Percentiles rank a stretch among this genome's conserved stretches.
phyloP scores from a whole-genome alignment of 2,113 vertebrate species.

The Cichladusa arquata region DNA sequence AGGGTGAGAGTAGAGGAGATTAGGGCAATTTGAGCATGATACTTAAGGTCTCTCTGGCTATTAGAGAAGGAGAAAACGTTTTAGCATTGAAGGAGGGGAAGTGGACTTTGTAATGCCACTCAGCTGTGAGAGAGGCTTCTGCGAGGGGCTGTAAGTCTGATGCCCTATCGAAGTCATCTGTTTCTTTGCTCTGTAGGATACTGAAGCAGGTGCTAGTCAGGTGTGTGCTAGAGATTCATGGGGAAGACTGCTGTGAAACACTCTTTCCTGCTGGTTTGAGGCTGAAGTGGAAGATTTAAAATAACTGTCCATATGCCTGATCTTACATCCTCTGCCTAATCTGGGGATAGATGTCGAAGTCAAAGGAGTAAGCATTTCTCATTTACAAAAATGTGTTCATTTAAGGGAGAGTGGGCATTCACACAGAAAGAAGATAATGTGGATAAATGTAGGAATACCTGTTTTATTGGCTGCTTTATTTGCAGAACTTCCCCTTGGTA shows the following conservation, averaged over 20 bases:
- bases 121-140: neutral
- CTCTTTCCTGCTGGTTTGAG: neutral
- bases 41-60: slow-evolving; percentile 3
- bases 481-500: neutral
- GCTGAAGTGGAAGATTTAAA: neutral
- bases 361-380: neutral
- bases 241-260: neutral
- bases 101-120: neutral
- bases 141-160: neutral
- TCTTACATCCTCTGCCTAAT: neutral
- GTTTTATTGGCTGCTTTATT: neutral
- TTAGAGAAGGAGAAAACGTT: neutral
- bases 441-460: neutral
- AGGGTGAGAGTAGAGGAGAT: slow-evolving; percentile 37
- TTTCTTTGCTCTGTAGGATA: neutral
- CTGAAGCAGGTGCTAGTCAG: slow-evolving; percentile 27
- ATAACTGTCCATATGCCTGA: neutral
- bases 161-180: neutral
- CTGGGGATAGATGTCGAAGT: neutral
- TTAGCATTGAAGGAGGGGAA: neutral
- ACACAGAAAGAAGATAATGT: neutral
- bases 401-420: neutral
- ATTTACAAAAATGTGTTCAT: neutral
- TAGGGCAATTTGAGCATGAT: slow-evolving; percentile 16
- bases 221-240: neutral